These are phyloP conservation scores for Coranthus polyacanthus DNA, from an alignment of 2,797 vertebrate genomes.

Conservation along the genomic window DNA sequence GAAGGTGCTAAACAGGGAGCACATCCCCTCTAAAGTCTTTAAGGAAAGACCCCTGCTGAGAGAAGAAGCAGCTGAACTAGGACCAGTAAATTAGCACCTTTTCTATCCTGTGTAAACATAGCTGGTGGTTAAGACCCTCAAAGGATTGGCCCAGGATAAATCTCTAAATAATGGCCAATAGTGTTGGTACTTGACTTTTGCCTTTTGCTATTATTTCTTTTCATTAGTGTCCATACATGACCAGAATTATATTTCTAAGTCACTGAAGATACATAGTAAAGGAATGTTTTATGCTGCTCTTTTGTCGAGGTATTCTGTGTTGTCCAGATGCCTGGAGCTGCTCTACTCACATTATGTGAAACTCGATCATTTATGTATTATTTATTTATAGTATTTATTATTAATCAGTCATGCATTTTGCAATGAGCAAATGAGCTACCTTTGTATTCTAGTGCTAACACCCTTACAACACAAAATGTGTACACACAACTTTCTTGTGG, in stretches of 20 bases:
- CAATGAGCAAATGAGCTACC: not conserved
- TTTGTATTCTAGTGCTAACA: not conserved
- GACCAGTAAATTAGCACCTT: conserved; percentile 65
- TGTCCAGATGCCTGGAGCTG: conserved; percentile 3
- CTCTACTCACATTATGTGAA: not conserved
- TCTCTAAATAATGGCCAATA: not conserved
- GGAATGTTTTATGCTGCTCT: not conserved
- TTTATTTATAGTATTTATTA: not conserved
- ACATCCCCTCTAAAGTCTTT: conserved; percentile 72
- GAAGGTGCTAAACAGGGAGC: conserved; percentile 73
- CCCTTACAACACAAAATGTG: no score
- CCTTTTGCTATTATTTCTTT: conserved; percentile 1
- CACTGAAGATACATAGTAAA: not conserved
- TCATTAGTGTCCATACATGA: conserved; percentile 1
- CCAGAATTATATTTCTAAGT: not conserved
- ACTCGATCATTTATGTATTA: no score
- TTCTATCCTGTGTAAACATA: conserved; percentile 48
- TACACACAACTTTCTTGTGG: no score
- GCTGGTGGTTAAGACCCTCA: conserved; percentile 14
- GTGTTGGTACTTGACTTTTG: not conserved
- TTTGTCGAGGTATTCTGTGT: conserved; percentile 7
- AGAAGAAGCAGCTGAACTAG: conserved; percentile 60
- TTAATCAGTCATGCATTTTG: not conserved
- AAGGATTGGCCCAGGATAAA: not conserved
- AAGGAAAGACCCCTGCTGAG: conserved; percentile 77